A percentile compares a stretch with the other conserved stretches of the same genome.
These are phyloP conservation scores for Arremon brunneinucha DNA, from an alignment of 2,797 vertebrate species.

Conservation along the genomic window DNA sequence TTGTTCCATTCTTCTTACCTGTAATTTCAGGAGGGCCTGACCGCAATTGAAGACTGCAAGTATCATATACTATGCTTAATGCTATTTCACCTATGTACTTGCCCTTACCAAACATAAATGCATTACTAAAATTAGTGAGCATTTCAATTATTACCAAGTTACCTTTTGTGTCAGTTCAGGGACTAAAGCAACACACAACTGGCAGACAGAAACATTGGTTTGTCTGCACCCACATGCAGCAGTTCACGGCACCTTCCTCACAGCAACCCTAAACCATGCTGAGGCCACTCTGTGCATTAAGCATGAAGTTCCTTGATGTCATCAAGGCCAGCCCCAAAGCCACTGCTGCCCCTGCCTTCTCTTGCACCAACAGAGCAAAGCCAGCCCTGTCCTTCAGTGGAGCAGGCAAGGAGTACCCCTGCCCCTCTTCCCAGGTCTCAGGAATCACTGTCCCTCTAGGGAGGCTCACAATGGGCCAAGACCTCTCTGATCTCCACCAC, in stretches of 20 bases:
- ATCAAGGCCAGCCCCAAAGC: neutral
- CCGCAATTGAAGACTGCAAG: neutral
- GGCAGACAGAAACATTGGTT: neutral
- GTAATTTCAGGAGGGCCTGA: neutral
- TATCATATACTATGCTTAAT: neutral
- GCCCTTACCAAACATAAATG: neutral
- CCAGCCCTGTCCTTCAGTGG: neutral
- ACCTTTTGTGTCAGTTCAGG: neutral
- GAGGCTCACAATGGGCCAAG: fast-evolving
- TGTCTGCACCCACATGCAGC: neutral
- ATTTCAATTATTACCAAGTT: neutral
- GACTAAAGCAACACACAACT: neutral
- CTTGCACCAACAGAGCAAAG: neutral
- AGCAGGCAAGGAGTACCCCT: neutral
- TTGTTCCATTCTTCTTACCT: neutral
- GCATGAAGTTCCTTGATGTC: neutral
- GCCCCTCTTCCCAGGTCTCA: neutral
- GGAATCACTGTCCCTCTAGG: neutral
- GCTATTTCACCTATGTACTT: neutral
- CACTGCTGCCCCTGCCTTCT: neutral
- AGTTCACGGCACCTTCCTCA: neutral
- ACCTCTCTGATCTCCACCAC: neutral
- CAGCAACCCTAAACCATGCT: neutral
- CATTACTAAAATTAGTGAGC: neutral
- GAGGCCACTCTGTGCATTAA: neutral